Conservation (phyloP, 2,888 invertebrate genomes). For the Coremacera marginata region DNA sequence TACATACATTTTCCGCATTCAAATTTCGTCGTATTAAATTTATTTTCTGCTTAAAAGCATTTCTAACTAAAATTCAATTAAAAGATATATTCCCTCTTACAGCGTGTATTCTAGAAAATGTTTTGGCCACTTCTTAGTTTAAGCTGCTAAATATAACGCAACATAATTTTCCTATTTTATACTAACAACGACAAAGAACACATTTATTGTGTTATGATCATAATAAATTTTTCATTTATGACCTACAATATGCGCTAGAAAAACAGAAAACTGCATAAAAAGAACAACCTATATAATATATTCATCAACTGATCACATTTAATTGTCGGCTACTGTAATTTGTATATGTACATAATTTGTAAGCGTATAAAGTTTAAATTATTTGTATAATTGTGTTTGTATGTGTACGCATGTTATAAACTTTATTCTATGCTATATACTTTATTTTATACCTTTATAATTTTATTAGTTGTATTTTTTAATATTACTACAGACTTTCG, state of each 20-base stretch:
- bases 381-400: conserved; percentile 31
- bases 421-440: neutral
- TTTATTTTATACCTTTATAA: neutral
- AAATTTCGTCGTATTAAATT: neutral
- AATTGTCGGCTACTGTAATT: conserved; percentile 31
- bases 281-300: no score
- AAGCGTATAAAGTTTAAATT: conserved; percentile 35
- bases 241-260: neutral
- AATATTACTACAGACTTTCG: neutral
- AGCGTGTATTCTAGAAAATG: conserved; percentile 29
- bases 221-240: neutral
- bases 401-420: conserved; percentile 26
- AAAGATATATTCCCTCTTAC: neutral
- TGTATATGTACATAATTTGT: conserved; percentile 32
- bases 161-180: neutral
- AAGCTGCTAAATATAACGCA: neutral
- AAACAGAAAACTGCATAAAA: neutral
- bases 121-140: conserved; percentile 36
- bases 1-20: neutral
- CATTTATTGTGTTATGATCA: no score
- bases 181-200: neutral
- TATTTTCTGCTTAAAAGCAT: conserved; percentile 18
- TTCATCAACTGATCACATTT: conserved; percentile 17
- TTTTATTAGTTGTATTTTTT: conserved; percentile 7
- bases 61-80: conserved; percentile 6